Evolutionary conservation across 2,797 vertebrate species (phyloP).

Genomic region (Valencia hispanica): DNA sequence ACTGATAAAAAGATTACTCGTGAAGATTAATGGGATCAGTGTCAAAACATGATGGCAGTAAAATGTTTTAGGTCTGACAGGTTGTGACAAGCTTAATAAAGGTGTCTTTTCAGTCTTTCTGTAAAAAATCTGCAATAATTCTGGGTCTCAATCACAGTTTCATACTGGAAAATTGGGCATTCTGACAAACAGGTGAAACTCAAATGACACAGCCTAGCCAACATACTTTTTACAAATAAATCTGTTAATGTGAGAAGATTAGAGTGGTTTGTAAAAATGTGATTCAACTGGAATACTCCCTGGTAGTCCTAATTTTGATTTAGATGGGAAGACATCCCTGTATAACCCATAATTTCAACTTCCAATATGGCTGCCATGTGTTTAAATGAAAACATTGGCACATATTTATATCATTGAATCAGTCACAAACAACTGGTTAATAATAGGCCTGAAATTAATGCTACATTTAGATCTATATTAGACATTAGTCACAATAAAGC

Average conservation of each 20-base stretch:
- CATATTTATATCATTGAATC: not conserved
- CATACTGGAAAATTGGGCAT: not conserved
- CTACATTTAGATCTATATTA: not conserved
- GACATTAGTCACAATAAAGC: not conserved
- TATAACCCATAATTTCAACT: not conserved
- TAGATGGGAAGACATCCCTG: not conserved
- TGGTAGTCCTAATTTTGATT: not conserved
- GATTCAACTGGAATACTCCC: not conserved
- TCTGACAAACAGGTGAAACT: not conserved
- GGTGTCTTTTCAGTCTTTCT: not conserved
- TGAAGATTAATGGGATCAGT: not conserved
- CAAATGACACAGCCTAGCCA: not conserved
- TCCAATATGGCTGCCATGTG: conserved; percentile 2
- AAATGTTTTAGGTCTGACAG: not conserved
- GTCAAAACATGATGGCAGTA: not conserved
- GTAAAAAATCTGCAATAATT: not conserved
- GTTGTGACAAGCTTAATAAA: conserved; percentile 6
- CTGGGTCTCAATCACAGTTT: not conserved
- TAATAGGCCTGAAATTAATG: not conserved
- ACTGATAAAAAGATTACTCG: conserved; percentile 1
- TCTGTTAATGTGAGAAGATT: not conserved
- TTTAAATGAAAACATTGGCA: not conserved
- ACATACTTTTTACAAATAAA: not conserved
- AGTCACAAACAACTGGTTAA: not conserved
- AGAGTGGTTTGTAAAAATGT: not conserved